A percentile compares a stretch with the other conserved stretches of the same genome.
phyloP scores from a whole-genome alignment of 2,113 vertebrate species.

The Corythornis cristatus region DNA sequence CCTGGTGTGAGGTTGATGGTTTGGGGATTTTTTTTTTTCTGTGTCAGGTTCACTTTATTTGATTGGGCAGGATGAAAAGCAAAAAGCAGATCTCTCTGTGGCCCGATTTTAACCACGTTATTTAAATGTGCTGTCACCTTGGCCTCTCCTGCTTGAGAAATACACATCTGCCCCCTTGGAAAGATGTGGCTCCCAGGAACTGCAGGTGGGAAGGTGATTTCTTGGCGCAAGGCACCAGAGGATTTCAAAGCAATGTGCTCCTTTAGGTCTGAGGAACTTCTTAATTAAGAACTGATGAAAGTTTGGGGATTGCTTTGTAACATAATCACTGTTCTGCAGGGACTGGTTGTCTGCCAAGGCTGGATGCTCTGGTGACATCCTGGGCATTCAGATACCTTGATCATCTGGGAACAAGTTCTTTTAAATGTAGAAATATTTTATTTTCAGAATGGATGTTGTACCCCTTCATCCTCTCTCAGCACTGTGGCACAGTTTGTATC shows the following conservation, averaged over 20 bases:
- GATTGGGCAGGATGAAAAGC: slow-evolving; percentile 1
- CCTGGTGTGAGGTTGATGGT: background rate
- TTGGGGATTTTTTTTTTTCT: background rate
- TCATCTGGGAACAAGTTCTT: background rate
- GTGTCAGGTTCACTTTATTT: background rate
- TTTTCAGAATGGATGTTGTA: background rate
- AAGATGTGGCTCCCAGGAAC: background rate
- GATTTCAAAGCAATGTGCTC: background rate
- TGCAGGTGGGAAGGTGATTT: background rate
- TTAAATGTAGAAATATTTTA: background rate
- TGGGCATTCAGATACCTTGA: background rate
- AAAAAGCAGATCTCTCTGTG: background rate
- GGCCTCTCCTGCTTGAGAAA: background rate
- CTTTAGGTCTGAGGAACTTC: background rate
- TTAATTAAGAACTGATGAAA: background rate
- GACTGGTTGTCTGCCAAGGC: background rate
- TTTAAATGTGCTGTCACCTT: background rate
- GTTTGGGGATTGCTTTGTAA: background rate
- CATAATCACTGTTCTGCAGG: background rate
- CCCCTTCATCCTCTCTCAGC: background rate
- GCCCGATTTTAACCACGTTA: background rate
- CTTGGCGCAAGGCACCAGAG: slow-evolving; percentile 8
- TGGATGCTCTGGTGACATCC: background rate
- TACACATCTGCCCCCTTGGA: background rate
- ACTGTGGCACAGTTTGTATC: background rate